These are phyloP conservation scores for Pristionchus japonicus DNA, from an alignment of 2,888 invertebrate genomes.

Conservation along the genomic window DNA sequence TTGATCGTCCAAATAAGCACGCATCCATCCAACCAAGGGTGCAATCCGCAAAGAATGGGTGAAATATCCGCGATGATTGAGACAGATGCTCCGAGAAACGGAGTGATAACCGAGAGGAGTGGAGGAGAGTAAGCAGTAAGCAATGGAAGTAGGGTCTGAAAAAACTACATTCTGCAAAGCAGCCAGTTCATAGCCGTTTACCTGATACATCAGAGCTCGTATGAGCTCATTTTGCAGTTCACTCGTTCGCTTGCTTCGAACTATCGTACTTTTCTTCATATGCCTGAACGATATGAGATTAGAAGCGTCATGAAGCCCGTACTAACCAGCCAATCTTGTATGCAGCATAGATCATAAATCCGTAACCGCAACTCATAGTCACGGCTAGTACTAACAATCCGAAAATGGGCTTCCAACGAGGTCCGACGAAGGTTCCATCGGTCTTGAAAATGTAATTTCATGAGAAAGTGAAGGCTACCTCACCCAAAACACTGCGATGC, in stretches of 20 bases:
- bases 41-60: conserved; percentile 38
- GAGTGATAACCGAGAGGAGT: background rate
- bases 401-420: conserved; percentile 29
- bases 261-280: background rate
- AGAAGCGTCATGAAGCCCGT: no score
- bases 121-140: conserved; percentile 12
- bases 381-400: conserved; percentile 6
- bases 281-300: background rate
- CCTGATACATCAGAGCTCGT: conserved; percentile 14
- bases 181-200: background rate
- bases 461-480: background rate
- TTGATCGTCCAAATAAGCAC: conserved; percentile 42
- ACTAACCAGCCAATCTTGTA: conserved; percentile 42
- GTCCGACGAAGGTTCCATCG: conserved; percentile 20
- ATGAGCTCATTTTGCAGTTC: background rate
- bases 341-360: conserved; percentile 38
- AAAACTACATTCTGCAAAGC: background rate
- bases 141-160: background rate
- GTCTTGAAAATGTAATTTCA: background rate
- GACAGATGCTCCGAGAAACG: conserved; percentile 21
- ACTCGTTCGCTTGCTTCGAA: background rate
- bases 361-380: conserved; percentile 12
- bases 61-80: conserved; percentile 25
- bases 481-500: conserved; percentile 36
- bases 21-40: conserved; percentile 44